A percentile compares a stretch with the other conserved stretches of the same genome.
Evolutionary conservation across 2,797 vertebrate species (phyloP).

Genomic region (Acrossocheilus fasciatus): DNA sequence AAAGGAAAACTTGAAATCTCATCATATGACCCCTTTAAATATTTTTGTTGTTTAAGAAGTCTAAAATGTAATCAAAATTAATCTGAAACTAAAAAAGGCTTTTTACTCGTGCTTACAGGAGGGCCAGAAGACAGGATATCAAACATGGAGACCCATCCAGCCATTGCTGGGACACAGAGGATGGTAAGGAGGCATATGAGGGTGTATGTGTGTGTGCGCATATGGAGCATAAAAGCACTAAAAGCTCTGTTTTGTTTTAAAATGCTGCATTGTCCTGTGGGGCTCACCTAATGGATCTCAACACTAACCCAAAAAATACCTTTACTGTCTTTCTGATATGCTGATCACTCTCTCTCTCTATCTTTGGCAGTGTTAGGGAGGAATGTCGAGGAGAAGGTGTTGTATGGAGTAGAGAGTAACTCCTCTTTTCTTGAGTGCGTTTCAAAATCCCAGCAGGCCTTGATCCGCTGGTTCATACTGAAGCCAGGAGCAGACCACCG

Average conservation of each 20-base stretch:
- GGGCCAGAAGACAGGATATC: conserved; percentile 96
- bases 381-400: conserved; percentile 89
- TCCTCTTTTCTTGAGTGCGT: conserved; percentile 97
- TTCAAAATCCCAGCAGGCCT: conserved; percentile 95
- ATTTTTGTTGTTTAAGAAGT: background rate
- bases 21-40: no score
- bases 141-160: conserved; percentile 95
- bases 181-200: conserved; percentile 83
- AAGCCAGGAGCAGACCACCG: conserved; percentile 77
- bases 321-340: conserved; percentile 50
- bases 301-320: conserved; percentile 37
- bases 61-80: background rate
- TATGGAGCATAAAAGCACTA: conserved; percentile 46
- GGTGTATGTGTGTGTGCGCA: conserved; percentile 10
- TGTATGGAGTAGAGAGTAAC: conserved; percentile 96
- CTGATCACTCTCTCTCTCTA: conserved; percentile 27
- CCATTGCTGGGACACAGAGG: conserved; percentile 95
- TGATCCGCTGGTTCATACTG: conserved; percentile 79
- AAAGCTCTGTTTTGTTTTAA: conserved; percentile 51
- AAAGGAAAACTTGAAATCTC: no score
- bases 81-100: background rate
- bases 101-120: conserved; percentile 74
- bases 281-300: conserved; percentile 50
- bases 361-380: conserved; percentile 83
- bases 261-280: conserved; percentile 49